Conservation (phyloP, 2,888 invertebrate genomes). For the Synergus laeviventris region DNA sequence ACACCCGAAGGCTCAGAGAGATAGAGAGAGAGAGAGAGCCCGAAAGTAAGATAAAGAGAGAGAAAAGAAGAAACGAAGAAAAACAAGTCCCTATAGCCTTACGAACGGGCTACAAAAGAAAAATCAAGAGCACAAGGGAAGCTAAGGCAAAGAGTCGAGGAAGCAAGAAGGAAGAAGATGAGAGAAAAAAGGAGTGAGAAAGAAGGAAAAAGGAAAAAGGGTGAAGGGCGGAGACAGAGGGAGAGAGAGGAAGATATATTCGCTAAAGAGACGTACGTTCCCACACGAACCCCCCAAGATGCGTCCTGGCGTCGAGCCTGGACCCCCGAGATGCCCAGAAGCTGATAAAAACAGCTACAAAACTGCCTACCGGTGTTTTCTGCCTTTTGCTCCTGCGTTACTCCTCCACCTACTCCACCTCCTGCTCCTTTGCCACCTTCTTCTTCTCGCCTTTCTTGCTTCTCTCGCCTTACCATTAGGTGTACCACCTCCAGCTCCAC, state of each 20-base stretch:
- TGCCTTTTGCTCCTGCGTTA: constrained; percentile 68
- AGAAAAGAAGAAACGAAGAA: constrained; percentile 52
- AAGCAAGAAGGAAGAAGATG: constrained; percentile 47
- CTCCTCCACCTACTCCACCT: constrained; percentile 53
- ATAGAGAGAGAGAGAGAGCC: constrained; percentile 47
- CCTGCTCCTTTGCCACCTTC: constrained; percentile 49
- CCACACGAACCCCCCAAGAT: constrained; percentile 76
- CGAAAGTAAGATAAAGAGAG: constrained; percentile 50
- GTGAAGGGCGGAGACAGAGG: constrained; percentile 45
- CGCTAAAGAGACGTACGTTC: constrained; percentile 75
- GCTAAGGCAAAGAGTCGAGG: constrained; percentile 25
- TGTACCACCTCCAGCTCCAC: constrained; percentile 9
- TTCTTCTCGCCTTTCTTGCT: constrained; percentile 45
- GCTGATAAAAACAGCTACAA: constrained; percentile 76
- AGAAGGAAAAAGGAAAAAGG: constrained; percentile 42
- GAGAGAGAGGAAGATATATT: constrained; percentile 53
- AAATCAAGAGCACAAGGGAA: constrained; percentile 52
- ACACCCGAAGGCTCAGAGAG: constrained; percentile 63
- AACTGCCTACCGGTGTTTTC: constrained; percentile 74
- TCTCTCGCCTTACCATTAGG: constrained; percentile 43
- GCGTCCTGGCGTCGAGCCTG: constrained; percentile 72
- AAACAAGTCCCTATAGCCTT: constrained; percentile 52
- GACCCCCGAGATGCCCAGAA: constrained; percentile 74
- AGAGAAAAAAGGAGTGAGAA: constrained; percentile 47
- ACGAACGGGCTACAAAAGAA: constrained; percentile 44